Conservation (phyloP, 1,140 invertebrate species). For the Onthophagus taurus region DNA sequence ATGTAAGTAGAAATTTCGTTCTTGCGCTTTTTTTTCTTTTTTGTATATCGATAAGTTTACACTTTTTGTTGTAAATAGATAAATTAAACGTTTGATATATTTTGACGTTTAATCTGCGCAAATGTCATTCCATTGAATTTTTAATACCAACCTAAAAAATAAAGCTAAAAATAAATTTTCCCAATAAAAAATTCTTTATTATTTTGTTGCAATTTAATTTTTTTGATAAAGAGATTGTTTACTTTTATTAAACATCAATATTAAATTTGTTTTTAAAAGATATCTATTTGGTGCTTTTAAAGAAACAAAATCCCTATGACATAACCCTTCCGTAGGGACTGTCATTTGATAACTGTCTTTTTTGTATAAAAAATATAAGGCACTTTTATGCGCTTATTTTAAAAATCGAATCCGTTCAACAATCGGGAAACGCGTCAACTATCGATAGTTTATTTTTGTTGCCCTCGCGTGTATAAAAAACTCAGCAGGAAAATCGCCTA, state of each 20-base stretch:
- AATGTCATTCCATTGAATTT: slow-evolving; percentile 7
- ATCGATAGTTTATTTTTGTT: no score
- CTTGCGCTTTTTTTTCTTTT: neutral
- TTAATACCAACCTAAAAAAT: neutral
- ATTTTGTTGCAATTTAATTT: neutral
- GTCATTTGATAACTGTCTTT: no score
- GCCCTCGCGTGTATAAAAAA: no score
- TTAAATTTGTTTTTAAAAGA: slow-evolving; percentile 1
- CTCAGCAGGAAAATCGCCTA: no score
- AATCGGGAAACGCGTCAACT: neutral
- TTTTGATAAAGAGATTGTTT: neutral
- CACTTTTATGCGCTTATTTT: no score
- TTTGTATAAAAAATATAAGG: no score
- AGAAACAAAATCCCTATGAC: neutral
- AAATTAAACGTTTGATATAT: neutral
- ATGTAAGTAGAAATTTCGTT: neutral
- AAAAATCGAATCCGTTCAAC: neutral
- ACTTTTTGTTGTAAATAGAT: neutral
- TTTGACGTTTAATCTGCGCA: slow-evolving; percentile 2
- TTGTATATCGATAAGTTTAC: neutral
- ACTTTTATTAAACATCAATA: slow-evolving; percentile 3
- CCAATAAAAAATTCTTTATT: neutral
- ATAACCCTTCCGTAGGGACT: no score
- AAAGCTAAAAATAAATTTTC: neutral
- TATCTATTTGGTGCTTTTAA: neutral